Evolutionary conservation across 2,113 vertebrate species (phyloP).

Genomic region (Camelus bactrianus): DNA sequence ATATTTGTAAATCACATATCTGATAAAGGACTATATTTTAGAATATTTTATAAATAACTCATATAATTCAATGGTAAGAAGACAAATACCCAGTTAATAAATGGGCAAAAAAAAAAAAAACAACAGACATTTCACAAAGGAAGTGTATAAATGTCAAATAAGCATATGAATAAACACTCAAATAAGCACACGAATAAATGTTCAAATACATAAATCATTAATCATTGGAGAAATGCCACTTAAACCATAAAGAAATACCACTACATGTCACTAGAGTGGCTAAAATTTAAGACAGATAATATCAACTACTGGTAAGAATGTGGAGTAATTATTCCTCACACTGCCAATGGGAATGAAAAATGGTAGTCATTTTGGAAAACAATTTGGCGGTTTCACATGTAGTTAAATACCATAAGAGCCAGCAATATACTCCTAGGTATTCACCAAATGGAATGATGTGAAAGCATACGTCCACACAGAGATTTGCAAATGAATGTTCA

Average conservation of each 20-base stretch:
- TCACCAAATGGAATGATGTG: neutral
- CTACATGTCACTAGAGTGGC: neutral
- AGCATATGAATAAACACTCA: neutral
- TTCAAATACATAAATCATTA: neutral
- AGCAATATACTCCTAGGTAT: neutral
- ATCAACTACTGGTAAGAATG: neutral
- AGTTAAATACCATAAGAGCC: constrained; percentile 5
- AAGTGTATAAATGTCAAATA: neutral
- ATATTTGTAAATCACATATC: neutral
- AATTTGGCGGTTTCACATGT: neutral
- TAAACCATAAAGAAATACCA: neutral
- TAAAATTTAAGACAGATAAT: neutral
- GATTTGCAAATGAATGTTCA: neutral
- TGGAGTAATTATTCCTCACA: neutral
- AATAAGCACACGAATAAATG: neutral
- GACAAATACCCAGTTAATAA: neutral
- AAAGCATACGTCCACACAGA: neutral
- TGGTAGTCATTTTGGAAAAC: neutral
- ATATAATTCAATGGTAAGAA: neutral
- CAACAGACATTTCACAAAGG: neutral
- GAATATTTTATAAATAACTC: neutral
- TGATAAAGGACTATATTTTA: neutral
- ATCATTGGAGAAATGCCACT: neutral
- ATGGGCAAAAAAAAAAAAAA: neutral
- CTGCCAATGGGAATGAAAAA: neutral